Evolutionary conservation across 2,113 vertebrate species (phyloP).

Genomic region (Ovibos moschatus): DNA sequence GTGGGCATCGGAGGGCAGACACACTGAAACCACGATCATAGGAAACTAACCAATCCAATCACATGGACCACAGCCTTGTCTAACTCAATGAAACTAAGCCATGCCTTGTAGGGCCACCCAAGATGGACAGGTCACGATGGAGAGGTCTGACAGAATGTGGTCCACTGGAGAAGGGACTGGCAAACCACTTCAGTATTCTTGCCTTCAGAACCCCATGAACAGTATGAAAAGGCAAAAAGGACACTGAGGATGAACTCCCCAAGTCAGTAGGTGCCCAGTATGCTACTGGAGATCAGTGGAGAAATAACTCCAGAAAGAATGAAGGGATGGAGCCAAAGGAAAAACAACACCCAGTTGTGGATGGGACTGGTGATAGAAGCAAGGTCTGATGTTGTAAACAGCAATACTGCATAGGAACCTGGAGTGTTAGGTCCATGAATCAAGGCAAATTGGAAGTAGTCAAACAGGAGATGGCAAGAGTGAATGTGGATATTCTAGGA

Average conservation of each 20-base stretch:
- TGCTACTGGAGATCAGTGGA: neutral
- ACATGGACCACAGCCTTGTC: neutral
- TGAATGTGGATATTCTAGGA: neutral
- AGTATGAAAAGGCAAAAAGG: neutral
- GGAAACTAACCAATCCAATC: neutral
- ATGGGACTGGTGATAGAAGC: neutral
- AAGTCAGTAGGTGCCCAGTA: neutral
- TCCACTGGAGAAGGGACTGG: neutral
- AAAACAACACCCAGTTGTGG: neutral
- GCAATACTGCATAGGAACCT: neutral
- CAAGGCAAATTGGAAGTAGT: neutral
- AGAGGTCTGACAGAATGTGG: neutral
- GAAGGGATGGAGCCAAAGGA: neutral
- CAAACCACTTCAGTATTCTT: neutral
- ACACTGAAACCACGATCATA: neutral
- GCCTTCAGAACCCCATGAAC: neutral
- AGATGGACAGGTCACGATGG: rapidly evolving
- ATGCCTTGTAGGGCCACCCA: neutral
- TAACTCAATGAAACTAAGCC: neutral
- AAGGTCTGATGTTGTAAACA: neutral
- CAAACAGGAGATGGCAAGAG: neutral
- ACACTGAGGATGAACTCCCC: neutral
- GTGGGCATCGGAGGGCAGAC: neutral
- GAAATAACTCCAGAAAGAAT: neutral
- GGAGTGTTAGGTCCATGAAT: neutral